Evolutionary conservation across 2,113 vertebrate species (phyloP).

Genomic region (Trochalopteron elliotii): DNA sequence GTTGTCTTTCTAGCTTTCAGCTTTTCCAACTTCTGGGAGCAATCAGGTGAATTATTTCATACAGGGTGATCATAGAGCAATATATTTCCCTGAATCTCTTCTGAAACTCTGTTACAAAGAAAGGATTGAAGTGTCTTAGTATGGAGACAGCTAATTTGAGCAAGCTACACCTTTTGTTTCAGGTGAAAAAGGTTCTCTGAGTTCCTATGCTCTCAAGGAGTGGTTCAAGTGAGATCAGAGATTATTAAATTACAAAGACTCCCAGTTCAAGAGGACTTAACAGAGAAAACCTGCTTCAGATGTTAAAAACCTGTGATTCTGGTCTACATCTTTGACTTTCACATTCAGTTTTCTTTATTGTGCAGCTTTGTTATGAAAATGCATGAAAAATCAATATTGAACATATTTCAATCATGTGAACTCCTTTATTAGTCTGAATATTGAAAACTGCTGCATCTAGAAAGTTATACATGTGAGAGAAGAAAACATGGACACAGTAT

Average conservation of each 20-base stretch:
- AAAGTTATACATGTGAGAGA: neutral
- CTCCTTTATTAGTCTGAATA: neutral
- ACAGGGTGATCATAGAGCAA: neutral
- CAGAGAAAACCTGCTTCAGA: neutral
- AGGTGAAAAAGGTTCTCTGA: neutral
- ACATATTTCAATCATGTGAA: neutral
- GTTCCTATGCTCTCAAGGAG: neutral
- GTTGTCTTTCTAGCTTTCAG: neutral
- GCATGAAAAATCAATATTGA: neutral
- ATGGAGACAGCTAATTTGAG: neutral
- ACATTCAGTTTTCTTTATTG: neutral
- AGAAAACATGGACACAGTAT: neutral
- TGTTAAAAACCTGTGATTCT: neutral
- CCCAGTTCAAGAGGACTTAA: neutral
- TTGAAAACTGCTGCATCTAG: neutral
- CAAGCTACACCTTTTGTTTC: neutral
- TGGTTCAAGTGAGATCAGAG: neutral
- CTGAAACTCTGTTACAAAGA: neutral
- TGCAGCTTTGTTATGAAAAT: neutral
- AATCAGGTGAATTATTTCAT: neutral
- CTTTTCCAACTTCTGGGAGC: neutral
- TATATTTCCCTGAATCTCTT: neutral
- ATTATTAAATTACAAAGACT: neutral
- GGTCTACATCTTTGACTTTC: neutral
- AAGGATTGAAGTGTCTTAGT: neutral